Conservation (phyloP, 2,113 vertebrate species). For the Leucosticte australis region DNA sequence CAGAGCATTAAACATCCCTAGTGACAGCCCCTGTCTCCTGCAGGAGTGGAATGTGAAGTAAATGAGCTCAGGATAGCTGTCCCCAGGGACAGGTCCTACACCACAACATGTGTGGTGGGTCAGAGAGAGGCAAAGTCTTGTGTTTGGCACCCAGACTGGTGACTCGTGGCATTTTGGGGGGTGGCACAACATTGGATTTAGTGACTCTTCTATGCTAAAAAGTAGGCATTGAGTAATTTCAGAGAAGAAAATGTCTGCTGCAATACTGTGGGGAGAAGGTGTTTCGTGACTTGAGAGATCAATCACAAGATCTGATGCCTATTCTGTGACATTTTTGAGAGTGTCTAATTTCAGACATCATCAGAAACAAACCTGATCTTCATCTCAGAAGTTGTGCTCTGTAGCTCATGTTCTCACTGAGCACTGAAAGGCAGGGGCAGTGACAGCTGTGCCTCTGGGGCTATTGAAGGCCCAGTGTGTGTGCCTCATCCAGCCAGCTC, state of each 20-base stretch:
- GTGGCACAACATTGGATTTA: fast-evolving
- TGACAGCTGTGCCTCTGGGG: not conserved
- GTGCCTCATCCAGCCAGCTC: not conserved
- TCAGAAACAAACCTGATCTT: not conserved
- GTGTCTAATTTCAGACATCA: not conserved
- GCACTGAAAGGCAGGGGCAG: not conserved
- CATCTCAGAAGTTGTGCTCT: not conserved
- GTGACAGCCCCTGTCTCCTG: not conserved
- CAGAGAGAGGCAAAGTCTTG: not conserved
- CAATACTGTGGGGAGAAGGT: not conserved
- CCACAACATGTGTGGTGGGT: fast-evolving
- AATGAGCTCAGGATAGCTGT: not conserved
- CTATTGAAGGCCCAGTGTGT: not conserved
- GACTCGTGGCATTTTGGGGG: fast-evolving
- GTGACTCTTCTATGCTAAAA: not conserved
- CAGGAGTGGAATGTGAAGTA: not conserved
- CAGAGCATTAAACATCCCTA: fast-evolving
- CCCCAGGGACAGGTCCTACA: not conserved
- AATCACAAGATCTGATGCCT: not conserved
- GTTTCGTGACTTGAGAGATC: not conserved
- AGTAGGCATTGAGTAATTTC: not conserved
- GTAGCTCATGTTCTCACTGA: not conserved
- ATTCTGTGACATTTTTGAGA: not conserved
- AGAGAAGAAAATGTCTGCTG: not conserved
- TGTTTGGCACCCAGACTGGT: not conserved